phyloP scores from a whole-genome alignment of 1,140 invertebrate species.

The Trichomalopsis sarcophagae region DNA sequence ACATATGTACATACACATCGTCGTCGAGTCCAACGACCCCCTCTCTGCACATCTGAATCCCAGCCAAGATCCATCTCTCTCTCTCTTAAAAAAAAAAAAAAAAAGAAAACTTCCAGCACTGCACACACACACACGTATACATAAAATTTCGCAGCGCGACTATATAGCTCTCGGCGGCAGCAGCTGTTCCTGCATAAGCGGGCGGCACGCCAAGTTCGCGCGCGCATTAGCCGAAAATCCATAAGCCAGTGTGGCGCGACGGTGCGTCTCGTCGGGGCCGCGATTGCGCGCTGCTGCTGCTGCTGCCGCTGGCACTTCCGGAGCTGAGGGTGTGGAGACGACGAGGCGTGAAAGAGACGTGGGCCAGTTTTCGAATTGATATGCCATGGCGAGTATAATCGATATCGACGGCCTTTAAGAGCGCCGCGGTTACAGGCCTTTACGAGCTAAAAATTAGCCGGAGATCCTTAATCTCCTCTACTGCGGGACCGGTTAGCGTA shows the following conservation, averaged over 20 bases:
- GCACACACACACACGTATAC: no score
- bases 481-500: no score
- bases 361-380: no score
- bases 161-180: background rate
- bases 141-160: background rate
- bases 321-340: constrained; percentile 1
- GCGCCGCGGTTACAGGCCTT: no score
- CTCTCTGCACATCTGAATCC: background rate
- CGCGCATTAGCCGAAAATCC: constrained; percentile 64
- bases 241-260: constrained; percentile 60
- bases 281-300: constrained; percentile 32
- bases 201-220: constrained; percentile 64
- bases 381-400: no score
- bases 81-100: background rate
- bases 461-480: no score
- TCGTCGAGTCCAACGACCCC: background rate
- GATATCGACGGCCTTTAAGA: no score
- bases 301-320: constrained; percentile 3
- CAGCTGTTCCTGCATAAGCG: constrained; percentile 43
- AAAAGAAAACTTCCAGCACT: no score
- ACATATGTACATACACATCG: no score
- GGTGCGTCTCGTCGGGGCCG: background rate
- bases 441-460: no score
- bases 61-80: no score
- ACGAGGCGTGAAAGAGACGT: background rate